Evolutionary conservation across 2,888 invertebrate genomes (phyloP).

Genomic region (Brenthis daphne): DNA sequence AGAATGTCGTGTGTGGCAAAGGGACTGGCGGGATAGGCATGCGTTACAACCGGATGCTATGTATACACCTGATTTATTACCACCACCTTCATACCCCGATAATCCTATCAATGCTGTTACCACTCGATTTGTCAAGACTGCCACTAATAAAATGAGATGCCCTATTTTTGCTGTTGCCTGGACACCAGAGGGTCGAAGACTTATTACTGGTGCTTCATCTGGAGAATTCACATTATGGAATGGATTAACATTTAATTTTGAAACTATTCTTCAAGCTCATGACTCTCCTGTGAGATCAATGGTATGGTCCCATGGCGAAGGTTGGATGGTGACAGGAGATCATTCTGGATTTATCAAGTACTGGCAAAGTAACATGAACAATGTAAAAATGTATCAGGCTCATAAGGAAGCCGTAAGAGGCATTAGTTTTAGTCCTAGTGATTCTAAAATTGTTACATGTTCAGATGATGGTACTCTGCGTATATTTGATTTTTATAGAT

Average conservation of each 20-base stretch:
- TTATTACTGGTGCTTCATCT: constrained; percentile 99
- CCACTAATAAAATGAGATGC: constrained; percentile 99
- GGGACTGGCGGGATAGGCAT: constrained; percentile 94
- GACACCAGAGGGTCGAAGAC: constrained; percentile 98
- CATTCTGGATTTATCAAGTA: constrained; percentile 99
- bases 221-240: constrained; percentile 99
- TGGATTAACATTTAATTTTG: constrained; percentile 99
- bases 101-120: constrained; percentile 98
- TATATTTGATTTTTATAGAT: constrained; percentile 99
- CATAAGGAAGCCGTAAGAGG: constrained; percentile 99
- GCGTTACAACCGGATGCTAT: constrained; percentile 97
- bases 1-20: constrained; percentile 97
- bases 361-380: constrained; percentile 99
- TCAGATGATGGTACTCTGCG: constrained; percentile 99
- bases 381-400: constrained; percentile 99
- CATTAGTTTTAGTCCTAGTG: constrained; percentile 99
- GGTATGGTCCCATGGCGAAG: constrained; percentile 99
- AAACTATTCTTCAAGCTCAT: constrained; percentile 99
- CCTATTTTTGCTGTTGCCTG: constrained; percentile 99
- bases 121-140: constrained; percentile 98
- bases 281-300: constrained; percentile 99
- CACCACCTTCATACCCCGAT: constrained; percentile 96
- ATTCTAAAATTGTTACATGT: constrained; percentile 99
- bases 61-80: constrained; percentile 95
- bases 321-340: constrained; percentile 99